Evolutionary conservation across 2,113 vertebrate species (phyloP), one percentile per base, ranked within the genome.

Genomic region (Phaethon lepturus): DNA sequence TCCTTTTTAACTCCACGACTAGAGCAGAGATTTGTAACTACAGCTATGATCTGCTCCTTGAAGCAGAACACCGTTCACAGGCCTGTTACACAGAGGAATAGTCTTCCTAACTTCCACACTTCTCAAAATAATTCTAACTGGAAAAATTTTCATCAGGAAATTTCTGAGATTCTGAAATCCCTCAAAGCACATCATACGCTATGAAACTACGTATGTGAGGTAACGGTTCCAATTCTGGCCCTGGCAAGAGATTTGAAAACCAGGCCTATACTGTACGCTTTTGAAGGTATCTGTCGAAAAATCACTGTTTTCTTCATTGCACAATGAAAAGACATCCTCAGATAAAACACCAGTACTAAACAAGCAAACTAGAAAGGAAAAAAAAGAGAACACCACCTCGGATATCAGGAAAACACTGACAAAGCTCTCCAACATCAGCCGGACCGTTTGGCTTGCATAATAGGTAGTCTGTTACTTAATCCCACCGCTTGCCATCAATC

Each of bases 181-280:
- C 47, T 86, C 53, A 45, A 62, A 90, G 22, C 40, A 49, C 23
- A 17, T 17, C 2, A 14, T 5, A 4, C 11, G 4, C 45, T 33
- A 26, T 31, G 9, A 44, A 87, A 71, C 10, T 25, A 13, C 0
- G 0, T 6, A 8, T 4, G 5, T 8, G 42, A 84, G 5, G n/a
- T 11, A 75, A 35, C 1, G 6, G 28, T 10, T 81, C 53, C 10
- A 49, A 1, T 8, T 24, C 42, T 29, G 20, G 14, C 29, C 20
- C 18, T 17, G 22, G 45, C 3, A 62, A 12, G 14, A 69, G 59
- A 38, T 31, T 0, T 13, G 25, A 80, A 88, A 69, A 7, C 22
- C 28, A 23, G 35, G 38, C 11, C 28, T 35, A 4, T 2, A 6
- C 19, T 25, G 28, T 2, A 47, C n/a, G 11, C 11, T 90, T 87